Evolutionary conservation across 2,888 invertebrate species (phyloP), one percentile per base, ranked within the genome.

Genomic region (Trichopria drosophilae): DNA sequence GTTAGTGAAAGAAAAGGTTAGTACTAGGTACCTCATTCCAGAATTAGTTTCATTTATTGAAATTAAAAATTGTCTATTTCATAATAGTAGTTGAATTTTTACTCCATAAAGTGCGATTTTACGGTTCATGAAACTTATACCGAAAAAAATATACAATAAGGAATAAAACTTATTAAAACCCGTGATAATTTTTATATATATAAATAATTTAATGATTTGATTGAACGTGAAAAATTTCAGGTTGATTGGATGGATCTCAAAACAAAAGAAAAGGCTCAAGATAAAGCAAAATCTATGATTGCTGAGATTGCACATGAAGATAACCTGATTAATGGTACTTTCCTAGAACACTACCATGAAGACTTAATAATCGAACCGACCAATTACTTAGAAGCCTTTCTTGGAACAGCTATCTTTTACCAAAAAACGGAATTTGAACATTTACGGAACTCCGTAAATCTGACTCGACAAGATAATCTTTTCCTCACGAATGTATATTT

Each of bases 261-360:
- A 58, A 96, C 96, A 0, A 84, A 85, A 37, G 73, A 78, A 58
- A 84, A 84, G 51, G 93, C 92, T 1, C 73, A 90, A 52, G 84
- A 86, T 51, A 93, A 93, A 72, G 86, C 90, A 0, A 83, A 84
- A 51, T 81, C 86, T 0, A 94, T 96, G 88, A 81, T 86, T 2
- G 85, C 90, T 1, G 91, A 94, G 72, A 94, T 95, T 67, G 95
- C 92, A 0, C 95, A 94, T 75, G 94, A 94, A 1, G 87, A 87
- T 64, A 94, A 93, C 73, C 83, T 95, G 69, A 78, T 93, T 40
- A 86, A 93, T 64, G 81, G 92, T 62, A 78, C 81, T 3, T 92
- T 91, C 70, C 78, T 95, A 4, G 86, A 85, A 36, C 81, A 88
- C 47, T 89, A 92, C 70, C 94, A 92, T 70, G 72, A 81, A 6